A percentile compares a stretch with the other conserved stretches of the same genome.
Conservation (phyloP, 2,888 invertebrate genomes). For the Leptinotarsa haldemani region DNA sequence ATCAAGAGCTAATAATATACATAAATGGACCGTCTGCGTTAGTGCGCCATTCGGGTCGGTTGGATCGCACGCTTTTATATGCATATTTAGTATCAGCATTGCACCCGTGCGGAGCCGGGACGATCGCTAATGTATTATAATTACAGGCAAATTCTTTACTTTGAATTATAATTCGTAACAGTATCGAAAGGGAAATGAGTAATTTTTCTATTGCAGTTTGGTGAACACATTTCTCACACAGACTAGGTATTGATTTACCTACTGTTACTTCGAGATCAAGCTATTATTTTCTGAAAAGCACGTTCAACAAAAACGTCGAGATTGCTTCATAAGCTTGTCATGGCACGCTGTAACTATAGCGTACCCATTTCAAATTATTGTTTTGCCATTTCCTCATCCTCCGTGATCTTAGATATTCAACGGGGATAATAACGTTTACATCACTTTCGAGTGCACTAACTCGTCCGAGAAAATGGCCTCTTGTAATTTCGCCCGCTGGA, state of each 20-base stretch:
- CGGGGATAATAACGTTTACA: constrained; percentile 33
- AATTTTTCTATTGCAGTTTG: no score
- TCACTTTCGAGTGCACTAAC: constrained; percentile 28
- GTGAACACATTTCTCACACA: no score
- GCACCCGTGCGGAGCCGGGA: no score
- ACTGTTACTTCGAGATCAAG: background rate
- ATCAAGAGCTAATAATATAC: no score
- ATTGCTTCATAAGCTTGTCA: constrained; percentile 5
- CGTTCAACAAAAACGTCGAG: background rate
- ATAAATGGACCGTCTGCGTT: no score
- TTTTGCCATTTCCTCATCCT: constrained; percentile 25
- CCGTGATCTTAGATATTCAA: constrained; percentile 30
- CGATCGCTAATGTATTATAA: no score
- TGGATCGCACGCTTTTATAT: no score
- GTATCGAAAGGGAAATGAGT: no score
- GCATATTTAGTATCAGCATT: no score
- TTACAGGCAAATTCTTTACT: no score
- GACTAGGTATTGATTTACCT: background rate
- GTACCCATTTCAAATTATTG: constrained; percentile 8
- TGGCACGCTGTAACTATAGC: background rate
- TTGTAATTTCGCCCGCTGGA: constrained; percentile 24
- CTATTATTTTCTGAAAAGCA: background rate
- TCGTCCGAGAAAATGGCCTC: constrained; percentile 18
- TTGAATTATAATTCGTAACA: no score
- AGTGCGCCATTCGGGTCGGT: no score